phyloP scores from a whole-genome alignment of 2,113 vertebrate genomes.

The Lagopus muta region DNA sequence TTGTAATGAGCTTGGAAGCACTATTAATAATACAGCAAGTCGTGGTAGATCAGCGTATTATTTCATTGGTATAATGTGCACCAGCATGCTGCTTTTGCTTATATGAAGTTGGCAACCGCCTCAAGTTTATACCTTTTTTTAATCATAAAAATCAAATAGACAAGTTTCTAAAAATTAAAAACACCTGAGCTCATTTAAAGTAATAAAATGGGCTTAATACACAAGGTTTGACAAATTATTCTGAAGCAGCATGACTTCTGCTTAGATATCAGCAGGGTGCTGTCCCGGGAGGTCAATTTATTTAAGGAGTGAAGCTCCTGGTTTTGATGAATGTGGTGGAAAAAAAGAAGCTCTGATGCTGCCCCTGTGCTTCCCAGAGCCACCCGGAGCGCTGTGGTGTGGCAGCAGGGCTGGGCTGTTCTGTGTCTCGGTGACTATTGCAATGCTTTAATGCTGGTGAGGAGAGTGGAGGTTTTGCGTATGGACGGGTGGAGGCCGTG shows the following conservation, averaged over 20 bases:
- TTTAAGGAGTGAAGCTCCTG: not conserved
- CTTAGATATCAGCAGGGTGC: not conserved
- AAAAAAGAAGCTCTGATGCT: not conserved
- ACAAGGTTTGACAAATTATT: constrained; percentile 19
- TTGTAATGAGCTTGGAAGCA: constrained; percentile 61
- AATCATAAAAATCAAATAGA: constrained; percentile 53
- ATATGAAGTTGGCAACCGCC: constrained; percentile 9
- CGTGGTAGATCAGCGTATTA: constrained; percentile 21
- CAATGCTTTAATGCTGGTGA: fast-evolving
- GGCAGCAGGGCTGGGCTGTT: no score
- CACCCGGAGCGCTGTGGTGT: not conserved
- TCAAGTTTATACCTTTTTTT: constrained; percentile 24
- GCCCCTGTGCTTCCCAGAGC: not conserved
- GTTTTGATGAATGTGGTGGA: not conserved
- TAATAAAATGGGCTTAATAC: not conserved
- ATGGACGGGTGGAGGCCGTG: no score
- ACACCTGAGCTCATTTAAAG: not conserved
- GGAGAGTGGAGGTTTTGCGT: fast-evolving
- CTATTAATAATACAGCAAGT: constrained; percentile 59
- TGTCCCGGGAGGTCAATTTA: constrained; percentile 5
- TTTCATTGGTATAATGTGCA: not conserved
- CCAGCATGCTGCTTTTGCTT: not conserved
- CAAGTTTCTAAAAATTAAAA: constrained; percentile 39
- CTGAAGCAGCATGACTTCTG: not conserved
- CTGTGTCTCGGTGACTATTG: not conserved